These are phyloP conservation scores for Mesitornis unicolor DNA, from an alignment of 2,113 vertebrate genomes.

Conservation along the genomic window DNA sequence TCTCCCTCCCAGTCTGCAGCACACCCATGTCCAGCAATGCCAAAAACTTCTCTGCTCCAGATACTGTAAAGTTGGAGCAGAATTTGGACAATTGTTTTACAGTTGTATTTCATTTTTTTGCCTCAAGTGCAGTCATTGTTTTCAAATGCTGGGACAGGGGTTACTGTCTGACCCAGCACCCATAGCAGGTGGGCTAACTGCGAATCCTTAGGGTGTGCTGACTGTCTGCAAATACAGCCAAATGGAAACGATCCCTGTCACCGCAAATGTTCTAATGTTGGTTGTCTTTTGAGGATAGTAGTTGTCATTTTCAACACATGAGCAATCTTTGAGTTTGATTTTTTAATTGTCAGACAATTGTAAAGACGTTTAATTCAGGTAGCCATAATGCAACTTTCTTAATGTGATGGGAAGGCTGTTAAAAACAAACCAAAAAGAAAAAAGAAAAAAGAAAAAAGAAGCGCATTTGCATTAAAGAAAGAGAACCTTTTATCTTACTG, in stretches of 20 bases:
- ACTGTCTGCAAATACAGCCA: background rate
- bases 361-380: background rate
- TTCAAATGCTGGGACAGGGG: background rate
- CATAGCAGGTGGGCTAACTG: background rate
- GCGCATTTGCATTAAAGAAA: background rate
- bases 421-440: background rate
- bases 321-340: background rate
- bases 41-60: background rate
- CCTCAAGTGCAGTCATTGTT: too few species aligned
- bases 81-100: background rate
- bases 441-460: too few species aligned
- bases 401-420: background rate
- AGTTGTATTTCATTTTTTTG: too few species aligned
- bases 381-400: background rate
- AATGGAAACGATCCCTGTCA: background rate
- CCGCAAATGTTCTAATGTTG: accelerated
- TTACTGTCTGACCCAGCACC: background rate
- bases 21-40: accelerated
- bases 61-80: background rate
- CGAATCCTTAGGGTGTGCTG: accelerated
- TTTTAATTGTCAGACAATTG: background rate
- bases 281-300: background rate
- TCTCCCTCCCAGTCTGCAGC: background rate
- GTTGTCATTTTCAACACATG: background rate
- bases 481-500: background rate